Evolutionary conservation across 2,797 vertebrate genomes (phyloP), one percentile per base, ranked within the genome.

Genomic region (Varecia variegata): DNA sequence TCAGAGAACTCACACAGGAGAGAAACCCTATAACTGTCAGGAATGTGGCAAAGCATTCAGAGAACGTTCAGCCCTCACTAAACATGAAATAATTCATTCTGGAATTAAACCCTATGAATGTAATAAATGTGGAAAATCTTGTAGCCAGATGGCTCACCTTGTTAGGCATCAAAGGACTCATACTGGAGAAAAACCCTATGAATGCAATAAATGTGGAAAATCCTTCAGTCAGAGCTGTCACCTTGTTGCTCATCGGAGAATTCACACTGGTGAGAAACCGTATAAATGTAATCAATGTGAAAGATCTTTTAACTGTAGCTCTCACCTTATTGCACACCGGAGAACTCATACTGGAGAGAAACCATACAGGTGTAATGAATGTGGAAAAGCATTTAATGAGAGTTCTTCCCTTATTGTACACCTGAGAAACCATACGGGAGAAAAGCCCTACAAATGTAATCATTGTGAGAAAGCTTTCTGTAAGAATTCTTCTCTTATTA

Each of bases 401-500:
- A 99, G 99, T 0, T 99, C 99, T 2, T 99, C 99, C 77, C 98
- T 99, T 88, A 99, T 99, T 91, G 98, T 99, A 0, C 99, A 99
- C 82, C 98, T 99, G 98, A 98, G 99, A 97, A 99, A 99, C 97
- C 99, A 99, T 97, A 99, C 99, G 0, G 99, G 99, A 0, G 98
- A 99, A 73, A 97, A 99, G 81, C 99, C 99, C 0, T 98, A 99
- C 98, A 98, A 97, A 97, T 99, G 99, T 95, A 96, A 97, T 0
- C 98, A 99, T n/a, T 99, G 99, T 54, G 98, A 98, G 5, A 99
- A 99, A 80, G 98, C 99, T 96, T 99, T 99, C 97, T 99, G 99
- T 98, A 99, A 98, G 97, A 98, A 97, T 56, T 98, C 97, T 56
- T 98, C 97, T 54, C 97, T 97, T 50, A 93, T 97, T 40, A 97